Conservation (phyloP, 2,888 invertebrate species). For the Ceratothoa steindachneri region DNA sequence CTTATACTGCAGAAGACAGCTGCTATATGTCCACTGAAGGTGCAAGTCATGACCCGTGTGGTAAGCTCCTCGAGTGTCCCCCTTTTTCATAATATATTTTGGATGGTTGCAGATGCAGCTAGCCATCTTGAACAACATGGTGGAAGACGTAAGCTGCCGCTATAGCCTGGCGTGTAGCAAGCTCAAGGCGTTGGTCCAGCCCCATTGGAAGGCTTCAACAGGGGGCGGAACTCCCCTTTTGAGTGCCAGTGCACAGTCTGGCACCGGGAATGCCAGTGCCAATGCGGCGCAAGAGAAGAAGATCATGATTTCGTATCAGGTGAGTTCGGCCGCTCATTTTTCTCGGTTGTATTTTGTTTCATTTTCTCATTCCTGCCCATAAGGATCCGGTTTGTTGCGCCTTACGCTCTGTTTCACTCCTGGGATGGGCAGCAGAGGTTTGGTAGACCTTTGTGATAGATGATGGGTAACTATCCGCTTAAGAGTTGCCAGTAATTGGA, state of each 20-base stretch:
- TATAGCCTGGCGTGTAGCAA: conserved; percentile 80
- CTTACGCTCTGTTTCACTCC: too few species aligned
- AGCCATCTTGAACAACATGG: conserved; percentile 64
- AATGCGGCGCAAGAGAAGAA: conserved; percentile 50
- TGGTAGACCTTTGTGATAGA: too few species aligned
- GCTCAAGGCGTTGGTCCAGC: conserved; percentile 66
- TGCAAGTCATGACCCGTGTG: too few species aligned
- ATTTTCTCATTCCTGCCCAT: neutral
- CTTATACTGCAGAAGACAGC: too few species aligned
- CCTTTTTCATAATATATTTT: too few species aligned
- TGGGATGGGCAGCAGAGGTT: too few species aligned
- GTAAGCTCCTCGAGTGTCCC: too few species aligned
- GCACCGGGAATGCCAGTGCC: conserved; percentile 9
- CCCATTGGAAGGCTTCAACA: conserved; percentile 65
- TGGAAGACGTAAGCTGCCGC: conserved; percentile 74
- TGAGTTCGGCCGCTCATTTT: too few species aligned
- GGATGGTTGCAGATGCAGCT: conserved; percentile 61
- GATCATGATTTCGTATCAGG: conserved; percentile 59
- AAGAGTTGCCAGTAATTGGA: too few species aligned
- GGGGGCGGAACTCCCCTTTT: conserved; percentile 22
- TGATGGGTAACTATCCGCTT: too few species aligned
- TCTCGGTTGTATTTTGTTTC: neutral
- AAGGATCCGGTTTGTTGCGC: too few species aligned
- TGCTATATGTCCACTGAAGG: too few species aligned
- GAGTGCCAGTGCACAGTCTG: conserved; percentile 8